Evolutionary conservation across 2,113 vertebrate species (phyloP).

Genomic region (Sinosuthora webbiana): DNA sequence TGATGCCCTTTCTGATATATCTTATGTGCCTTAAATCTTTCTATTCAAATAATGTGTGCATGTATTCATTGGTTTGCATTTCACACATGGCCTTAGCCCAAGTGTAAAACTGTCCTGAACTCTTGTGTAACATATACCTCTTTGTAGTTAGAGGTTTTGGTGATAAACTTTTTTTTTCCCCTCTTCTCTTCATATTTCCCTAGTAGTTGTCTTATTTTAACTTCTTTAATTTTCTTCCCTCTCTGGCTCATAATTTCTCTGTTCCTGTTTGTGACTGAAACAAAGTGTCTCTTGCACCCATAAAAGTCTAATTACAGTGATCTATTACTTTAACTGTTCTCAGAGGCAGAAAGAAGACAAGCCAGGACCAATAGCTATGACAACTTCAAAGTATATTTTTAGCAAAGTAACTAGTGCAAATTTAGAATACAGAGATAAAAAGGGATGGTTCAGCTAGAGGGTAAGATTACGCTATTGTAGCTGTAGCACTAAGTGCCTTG

Average conservation of each 20-base stretch:
- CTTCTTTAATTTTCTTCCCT: background rate
- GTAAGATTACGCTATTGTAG: slow-evolving; percentile 27
- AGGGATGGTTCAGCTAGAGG: slow-evolving; percentile 35
- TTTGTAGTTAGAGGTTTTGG: background rate
- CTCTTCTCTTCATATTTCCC: background rate
- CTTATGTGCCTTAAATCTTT: background rate
- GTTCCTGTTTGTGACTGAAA: background rate
- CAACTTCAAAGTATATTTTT: slow-evolving; percentile 48
- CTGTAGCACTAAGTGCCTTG: background rate
- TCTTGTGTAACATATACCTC: accelerated
- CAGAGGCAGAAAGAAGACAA: background rate
- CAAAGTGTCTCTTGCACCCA: background rate
- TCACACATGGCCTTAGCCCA: background rate
- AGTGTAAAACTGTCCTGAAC: background rate
- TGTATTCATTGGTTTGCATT: background rate
- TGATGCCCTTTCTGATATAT: background rate
- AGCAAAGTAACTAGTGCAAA: slow-evolving; percentile 38
- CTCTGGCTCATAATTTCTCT: background rate
- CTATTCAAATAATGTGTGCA: background rate
- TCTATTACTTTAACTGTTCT: slow-evolving; percentile 45
- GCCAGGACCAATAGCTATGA: slow-evolving; percentile 45
- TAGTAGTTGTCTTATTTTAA: background rate
- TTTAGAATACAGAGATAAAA: slow-evolving; percentile 58
- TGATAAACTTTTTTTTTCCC: background rate
- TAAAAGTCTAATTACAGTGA: slow-evolving; percentile 25